phyloP scores from a whole-genome alignment of 2,113 vertebrate species.

The Tringa solitaria region DNA sequence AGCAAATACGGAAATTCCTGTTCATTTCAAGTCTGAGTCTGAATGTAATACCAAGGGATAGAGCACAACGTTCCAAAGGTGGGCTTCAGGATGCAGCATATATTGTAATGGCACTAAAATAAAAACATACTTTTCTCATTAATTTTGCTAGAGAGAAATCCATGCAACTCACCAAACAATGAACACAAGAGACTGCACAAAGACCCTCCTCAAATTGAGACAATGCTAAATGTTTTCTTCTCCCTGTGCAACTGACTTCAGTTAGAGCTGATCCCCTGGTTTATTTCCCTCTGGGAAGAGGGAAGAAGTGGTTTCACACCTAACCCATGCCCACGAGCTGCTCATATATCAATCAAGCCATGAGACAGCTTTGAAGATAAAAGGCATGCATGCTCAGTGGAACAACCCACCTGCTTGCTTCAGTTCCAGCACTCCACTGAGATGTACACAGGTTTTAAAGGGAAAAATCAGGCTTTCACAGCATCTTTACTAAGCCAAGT shows the following conservation, averaged over 20 bases:
- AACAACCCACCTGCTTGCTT: neutral
- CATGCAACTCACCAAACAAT: neutral
- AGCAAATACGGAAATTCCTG: neutral
- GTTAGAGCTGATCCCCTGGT: neutral
- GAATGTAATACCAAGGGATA: neutral
- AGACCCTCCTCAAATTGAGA: neutral
- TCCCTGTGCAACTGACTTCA: neutral
- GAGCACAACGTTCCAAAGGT: neutral
- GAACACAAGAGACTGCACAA: neutral
- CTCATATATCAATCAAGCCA: neutral
- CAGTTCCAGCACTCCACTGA: neutral
- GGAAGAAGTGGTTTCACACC: neutral
- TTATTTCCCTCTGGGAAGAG: neutral
- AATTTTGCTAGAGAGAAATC: neutral
- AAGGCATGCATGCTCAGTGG: neutral
- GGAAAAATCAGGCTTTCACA: neutral
- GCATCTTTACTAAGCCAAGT: neutral
- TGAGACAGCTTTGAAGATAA: neutral
- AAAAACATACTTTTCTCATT: neutral
- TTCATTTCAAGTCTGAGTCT: neutral
- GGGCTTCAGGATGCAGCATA: neutral
- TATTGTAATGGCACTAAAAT: neutral
- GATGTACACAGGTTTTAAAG: neutral
- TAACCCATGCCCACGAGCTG: neutral
- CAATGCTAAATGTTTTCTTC: neutral